Evolutionary conservation across 2,113 vertebrate genomes (phyloP).

Genomic region (Periophthalmus modestus): DNA sequence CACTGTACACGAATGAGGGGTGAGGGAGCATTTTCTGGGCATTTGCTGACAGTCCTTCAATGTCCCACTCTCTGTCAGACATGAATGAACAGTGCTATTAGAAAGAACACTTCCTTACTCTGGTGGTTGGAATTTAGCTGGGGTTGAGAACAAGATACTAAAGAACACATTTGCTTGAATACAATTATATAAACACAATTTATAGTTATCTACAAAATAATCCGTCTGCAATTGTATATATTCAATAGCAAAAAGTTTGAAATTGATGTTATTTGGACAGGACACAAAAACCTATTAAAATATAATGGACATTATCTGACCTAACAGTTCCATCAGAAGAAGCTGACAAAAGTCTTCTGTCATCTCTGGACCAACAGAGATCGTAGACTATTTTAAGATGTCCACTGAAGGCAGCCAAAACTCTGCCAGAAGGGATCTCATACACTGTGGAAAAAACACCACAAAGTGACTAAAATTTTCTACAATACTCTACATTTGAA

Average conservation of each 20-base stretch:
- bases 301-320: slow-evolving; percentile 59
- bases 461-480: not conserved
- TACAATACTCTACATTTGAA: not conserved
- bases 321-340: slow-evolving; percentile 96
- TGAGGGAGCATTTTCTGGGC: slow-evolving; percentile 91
- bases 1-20: slow-evolving; percentile 92
- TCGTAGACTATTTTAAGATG: slow-evolving; percentile 97
- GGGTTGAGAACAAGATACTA: not conserved
- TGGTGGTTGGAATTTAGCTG: not conserved
- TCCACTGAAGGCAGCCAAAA: slow-evolving; percentile 87
- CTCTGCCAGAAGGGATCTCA: slow-evolving; percentile 93
- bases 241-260: not conserved
- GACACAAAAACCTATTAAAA: too few relatives aligned
- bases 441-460: slow-evolving; percentile 81
- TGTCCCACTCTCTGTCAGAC: slow-evolving; percentile 86
- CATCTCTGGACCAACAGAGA: slow-evolving; percentile 93
- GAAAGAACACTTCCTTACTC: not conserved
- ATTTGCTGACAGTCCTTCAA: slow-evolving; percentile 76
- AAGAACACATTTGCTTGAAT: not conserved
- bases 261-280: not conserved
- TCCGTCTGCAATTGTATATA: not conserved
- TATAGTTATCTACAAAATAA: not conserved
- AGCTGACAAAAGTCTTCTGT: slow-evolving; percentile 85
- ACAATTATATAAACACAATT: not conserved
- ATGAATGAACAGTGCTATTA: not conserved